phyloP scores from a whole-genome alignment of 1,140 invertebrate genomes.

The Ceratosolen fusciceps region DNA sequence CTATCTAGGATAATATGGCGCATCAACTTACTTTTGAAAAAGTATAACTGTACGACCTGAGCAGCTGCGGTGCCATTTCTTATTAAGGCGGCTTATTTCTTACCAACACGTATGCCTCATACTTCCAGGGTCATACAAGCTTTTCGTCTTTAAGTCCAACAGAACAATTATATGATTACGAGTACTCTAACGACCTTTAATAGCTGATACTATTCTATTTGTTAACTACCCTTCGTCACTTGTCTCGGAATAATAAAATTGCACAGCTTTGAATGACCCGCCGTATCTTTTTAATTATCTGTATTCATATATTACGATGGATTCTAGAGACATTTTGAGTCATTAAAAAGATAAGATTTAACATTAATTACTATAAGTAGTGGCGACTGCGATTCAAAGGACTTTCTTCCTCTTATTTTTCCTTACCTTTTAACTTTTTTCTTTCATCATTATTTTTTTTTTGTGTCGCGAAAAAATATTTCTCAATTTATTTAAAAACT shows the following conservation, averaged over 20 bases:
- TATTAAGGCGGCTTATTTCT: neutral
- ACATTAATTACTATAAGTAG: neutral
- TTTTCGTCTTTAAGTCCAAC: neutral
- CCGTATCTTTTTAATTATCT: neutral
- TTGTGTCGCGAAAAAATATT: too few species aligned
- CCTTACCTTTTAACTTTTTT: too few species aligned
- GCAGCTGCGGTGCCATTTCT: too few species aligned
- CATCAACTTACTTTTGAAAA: slow-evolving; percentile 8
- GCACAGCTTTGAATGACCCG: neutral
- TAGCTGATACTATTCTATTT: too few species aligned
- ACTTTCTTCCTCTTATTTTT: too few species aligned
- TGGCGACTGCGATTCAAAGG: too few species aligned
- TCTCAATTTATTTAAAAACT: too few species aligned
- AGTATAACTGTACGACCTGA: neutral
- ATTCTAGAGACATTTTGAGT: neutral
- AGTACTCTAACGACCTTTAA: too few species aligned
- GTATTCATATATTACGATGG: neutral
- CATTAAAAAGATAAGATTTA: neutral
- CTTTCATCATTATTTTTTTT: too few species aligned
- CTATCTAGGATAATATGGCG: neutral
- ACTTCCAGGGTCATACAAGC: neutral
- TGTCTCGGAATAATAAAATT: neutral
- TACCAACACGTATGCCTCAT: neutral
- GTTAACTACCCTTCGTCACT: too few species aligned
- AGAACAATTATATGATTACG: neutral